Conservation (phyloP, 2,113 vertebrate species). For the Sturnus vulgaris region DNA sequence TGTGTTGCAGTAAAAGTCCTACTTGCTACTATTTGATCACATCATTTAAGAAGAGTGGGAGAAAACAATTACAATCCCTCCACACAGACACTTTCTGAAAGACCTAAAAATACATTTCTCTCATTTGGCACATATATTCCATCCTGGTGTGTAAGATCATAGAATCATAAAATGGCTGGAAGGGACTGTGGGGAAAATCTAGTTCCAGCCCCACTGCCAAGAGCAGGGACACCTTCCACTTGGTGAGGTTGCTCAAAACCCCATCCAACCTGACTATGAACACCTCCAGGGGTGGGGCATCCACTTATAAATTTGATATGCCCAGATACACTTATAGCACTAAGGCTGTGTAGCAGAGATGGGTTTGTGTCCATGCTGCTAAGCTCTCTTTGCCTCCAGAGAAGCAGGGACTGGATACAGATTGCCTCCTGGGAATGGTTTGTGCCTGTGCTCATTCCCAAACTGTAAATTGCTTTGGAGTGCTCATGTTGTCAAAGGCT, state of each 20-base stretch:
- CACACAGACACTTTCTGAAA: background rate
- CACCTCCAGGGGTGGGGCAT: background rate
- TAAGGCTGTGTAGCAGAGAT: background rate
- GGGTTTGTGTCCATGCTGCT: background rate
- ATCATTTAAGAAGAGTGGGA: background rate
- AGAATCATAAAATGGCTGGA: background rate
- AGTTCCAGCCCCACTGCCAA: background rate
- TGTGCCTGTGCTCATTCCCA: background rate
- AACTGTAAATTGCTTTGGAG: background rate
- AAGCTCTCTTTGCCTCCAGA: background rate
- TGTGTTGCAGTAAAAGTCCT: background rate
- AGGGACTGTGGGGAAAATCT: background rate
- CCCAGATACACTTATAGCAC: background rate
- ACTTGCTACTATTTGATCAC: background rate
- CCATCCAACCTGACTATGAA: background rate
- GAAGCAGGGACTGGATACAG: background rate
- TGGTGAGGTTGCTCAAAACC: background rate
- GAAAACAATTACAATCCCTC: background rate
- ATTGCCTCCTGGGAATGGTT: background rate
- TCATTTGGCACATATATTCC: background rate
- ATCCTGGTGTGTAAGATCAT: background rate
- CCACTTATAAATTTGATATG: background rate
- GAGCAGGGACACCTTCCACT: background rate
- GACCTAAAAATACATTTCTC: background rate
- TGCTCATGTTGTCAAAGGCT: background rate